Base-by-base conservation (phyloP, 2,797 vertebrate genomes). In the Numenius phaeopus region DNA sequence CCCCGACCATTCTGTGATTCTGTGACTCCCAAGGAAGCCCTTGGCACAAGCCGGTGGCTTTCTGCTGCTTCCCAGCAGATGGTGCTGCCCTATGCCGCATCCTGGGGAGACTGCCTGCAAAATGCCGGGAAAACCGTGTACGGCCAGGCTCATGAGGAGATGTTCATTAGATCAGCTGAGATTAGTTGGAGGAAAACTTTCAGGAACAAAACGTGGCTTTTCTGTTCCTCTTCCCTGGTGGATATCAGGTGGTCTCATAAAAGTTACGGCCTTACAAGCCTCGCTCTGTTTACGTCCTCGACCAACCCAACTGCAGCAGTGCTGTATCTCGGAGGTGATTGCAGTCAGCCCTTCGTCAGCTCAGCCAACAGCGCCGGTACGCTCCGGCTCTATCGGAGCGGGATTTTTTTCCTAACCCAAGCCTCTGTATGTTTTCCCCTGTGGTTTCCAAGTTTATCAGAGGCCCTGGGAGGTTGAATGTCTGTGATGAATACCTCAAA, bases 51-150 rank as follows among this genome's bases (percentile, higher is more conserved):
- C 11, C 0, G 0, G 30, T 84, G 81, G 91, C 46, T 90, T 96
- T 95, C 95, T 86, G 83, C 73, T 69, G 73, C 58, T 87, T 94
- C 94, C 97, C 96, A 91, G 95, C 90, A 97, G 97, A 94, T 97
- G 97, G 95, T 93, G 96, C 96, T 96, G 89, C 95, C 90, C 58
- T 64, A 21, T 83, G 65, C 81, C 23, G 71, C 69, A n/a, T 83
- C 42, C 55, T 27, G 34, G 12, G 29, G 15, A 77, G 52, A 29
- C 10, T 0, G 0, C 6, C 5, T 81, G 40, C 46, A 86, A 72
- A 69, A 58, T 8, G 62, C 73, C 7, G 0, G 1, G 77, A 23
- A 86, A 83, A 29, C 22, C 10, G 4, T 8, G 30, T 62, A 30
- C 76, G 89, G 66, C 66, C 24, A 10, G 55, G 55, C 18, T 55